Base-by-base conservation (phyloP, 2,797 vertebrate genomes). In the Avahi laniger region DNA sequence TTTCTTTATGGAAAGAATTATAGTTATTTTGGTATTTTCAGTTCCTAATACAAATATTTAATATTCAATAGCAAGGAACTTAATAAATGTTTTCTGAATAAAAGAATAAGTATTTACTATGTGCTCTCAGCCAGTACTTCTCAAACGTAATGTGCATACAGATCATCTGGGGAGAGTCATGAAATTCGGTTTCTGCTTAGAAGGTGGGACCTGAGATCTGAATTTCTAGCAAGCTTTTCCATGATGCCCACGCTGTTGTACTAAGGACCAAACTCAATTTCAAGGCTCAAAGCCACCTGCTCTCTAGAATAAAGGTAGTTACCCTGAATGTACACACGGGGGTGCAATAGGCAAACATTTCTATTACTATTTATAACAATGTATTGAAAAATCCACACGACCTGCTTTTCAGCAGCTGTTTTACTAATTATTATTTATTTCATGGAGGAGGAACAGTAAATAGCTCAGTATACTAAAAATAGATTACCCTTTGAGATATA, bases 271-370 rank as follows among this genome's bases (percentile, higher is more conserved):
- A 33, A 11, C 30, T 52, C 12, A 79, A 65, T 50, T 38, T 5
- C 59, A 50, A 94, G 20, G 30, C 28, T 69, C 52, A 11, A 59
- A 73, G 75, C 18, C 11, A 17, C 15, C 28, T 12, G 0, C n/a
- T 30, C 10, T 61, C 50, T 73, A 24, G 57, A 93, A 35, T 63
- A 91, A 67, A 87, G 43, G 79, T 89, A 95, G 69, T 95, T 96
- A 63, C 92, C 5, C 4, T 2, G n/a, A 85, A 3, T 0, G 18
- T 1, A 63, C 97, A 97, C 94, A 87, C 93, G 97, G 43, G 54
- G 96, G 96, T 30, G 89, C 89, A 89, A 67, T 12, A 26, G 87
- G 92, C 95, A 97, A 97, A 84, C 67, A 79, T 89, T 97, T 97
- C 79, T 35, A 48, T 5, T 14, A 52, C 13, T 43, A 20, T 57